Base-by-base conservation (phyloP, 2,888 invertebrate species). In the Parapristionchus giblindavisi region DNA sequence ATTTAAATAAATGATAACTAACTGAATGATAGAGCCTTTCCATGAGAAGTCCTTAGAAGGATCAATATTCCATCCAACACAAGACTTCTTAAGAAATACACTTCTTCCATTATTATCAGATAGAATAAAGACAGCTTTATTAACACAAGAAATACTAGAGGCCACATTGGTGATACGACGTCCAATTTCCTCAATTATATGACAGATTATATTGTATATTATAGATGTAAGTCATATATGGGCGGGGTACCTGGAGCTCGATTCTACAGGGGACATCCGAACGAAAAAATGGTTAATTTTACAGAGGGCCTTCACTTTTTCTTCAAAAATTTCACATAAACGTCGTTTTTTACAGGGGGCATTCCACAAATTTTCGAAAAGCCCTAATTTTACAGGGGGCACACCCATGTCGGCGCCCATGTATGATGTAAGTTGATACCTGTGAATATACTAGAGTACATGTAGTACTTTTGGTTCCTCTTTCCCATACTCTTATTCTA, bases 401-500 rank as follows among this genome's bases (percentile, higher is more conserved):
- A n/a, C n/a, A n/a, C n/a, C n/a, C n/a, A n/a, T n/a, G n/a, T n/a
- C n/a, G n/a, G n/a, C n/a, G n/a, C n/a, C n/a, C n/a, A n/a, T n/a
- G n/a, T n/a, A n/a, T n/a, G 21, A 14, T 48, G 48, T 48, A 48
- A 14, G 61, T 8, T 54, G 24, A 14, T n/a, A 68, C 68, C 68
- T 68, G 68, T 21, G 68, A 68, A n/a, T 32, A 65, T 14, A 43
- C 43, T 43, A 65, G 27, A 27, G 40, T 40, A 48, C 40, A 65
- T 8, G 65, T 29, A 5, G 21, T 21, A 34, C 27, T 65, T 11
- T 8, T 52, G 27, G 51, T 34, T 27, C 11, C 36, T 27, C 68
- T 68, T n/a, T 40, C 40, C 68, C 68, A 68, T 27, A 68, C 68
- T 36, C 68, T 24, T n/a, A 68, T 38, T 36, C 68, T 14, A 52